These are phyloP conservation scores for Crocuta crocuta DNA, from an alignment of 2,113 vertebrate species.

Conservation along the genomic window DNA sequence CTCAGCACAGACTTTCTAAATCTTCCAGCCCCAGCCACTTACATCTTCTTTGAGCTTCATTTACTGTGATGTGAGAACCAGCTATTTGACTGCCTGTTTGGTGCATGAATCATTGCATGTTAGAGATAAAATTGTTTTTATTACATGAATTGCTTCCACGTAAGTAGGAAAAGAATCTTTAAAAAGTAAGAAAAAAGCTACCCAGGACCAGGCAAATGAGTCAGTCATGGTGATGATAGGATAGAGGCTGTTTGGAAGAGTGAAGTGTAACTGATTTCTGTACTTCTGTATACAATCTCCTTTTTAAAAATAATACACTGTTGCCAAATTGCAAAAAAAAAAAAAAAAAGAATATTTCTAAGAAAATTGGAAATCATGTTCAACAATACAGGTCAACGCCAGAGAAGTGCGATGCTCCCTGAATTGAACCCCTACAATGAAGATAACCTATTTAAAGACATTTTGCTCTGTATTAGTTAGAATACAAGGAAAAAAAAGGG, in stretches of 20 bases:
- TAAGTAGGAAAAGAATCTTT: not conserved
- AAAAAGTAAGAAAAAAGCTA: not conserved
- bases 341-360: not conserved
- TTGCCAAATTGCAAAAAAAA: not conserved
- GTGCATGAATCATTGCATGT: not conserved
- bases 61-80: not conserved
- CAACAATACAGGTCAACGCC: not conserved
- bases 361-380: not conserved
- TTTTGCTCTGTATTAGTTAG: not conserved
- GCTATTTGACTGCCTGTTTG: not conserved
- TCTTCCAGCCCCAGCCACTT: not conserved
- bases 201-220: too few species aligned
- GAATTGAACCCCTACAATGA: not conserved
- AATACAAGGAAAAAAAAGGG: not conserved
- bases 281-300: not conserved
- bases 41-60: not conserved
- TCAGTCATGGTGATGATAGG: not conserved
- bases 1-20: not conserved
- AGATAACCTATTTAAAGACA: not conserved
- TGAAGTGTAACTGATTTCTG: not conserved
- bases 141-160: not conserved
- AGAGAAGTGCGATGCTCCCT: not conserved
- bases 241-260: not conserved
- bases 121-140: conserved; percentile 25
- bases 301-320: not conserved